Percentiles rank a stretch among this genome's conserved stretches.
These are phyloP conservation scores for Olivierus martensii DNA, from an alignment of 1,140 invertebrate genomes.

Conservation along the genomic window DNA sequence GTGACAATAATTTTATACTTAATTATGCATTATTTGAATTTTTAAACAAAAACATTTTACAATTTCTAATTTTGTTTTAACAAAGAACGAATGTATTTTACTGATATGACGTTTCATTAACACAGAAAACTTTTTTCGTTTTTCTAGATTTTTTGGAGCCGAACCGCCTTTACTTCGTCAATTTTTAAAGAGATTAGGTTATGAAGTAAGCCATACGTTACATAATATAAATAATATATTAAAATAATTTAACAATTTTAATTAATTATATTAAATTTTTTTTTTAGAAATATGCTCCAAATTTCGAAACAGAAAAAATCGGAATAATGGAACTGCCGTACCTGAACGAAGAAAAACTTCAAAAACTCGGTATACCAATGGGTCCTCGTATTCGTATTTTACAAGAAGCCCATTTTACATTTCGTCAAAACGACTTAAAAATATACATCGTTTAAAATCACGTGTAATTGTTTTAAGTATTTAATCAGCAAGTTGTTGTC, in stretches of 20 bases:
- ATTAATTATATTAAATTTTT: conserved; percentile 9
- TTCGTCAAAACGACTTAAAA: conserved; percentile 33
- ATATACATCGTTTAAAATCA: conserved; percentile 33
- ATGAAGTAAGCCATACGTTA: conserved; percentile 50
- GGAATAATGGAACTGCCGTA: conserved; percentile 85
- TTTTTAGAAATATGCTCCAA: conserved; percentile 68
- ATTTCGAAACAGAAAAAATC: conserved; percentile 76
- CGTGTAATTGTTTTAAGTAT: no score
- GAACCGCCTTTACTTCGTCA: conserved; percentile 77
- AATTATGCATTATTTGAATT: no score
- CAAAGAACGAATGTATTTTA: no score
- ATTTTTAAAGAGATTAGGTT: conserved; percentile 81
- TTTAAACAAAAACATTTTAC: no score
- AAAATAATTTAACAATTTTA: no score
- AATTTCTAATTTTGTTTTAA: no score
- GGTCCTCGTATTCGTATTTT: conserved; percentile 75
- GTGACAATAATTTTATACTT: no score
- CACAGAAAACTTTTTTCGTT: conserved; percentile 25
- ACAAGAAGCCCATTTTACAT: conserved; percentile 58
- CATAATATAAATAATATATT: no score
- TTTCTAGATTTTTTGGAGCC: conserved; percentile 80
- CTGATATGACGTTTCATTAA: no score
- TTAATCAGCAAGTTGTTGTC: no score
- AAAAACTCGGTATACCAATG: conserved; percentile 76
- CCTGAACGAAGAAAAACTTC: conserved; percentile 71